Percentiles rank a stretch among this genome's conserved stretches.
These are phyloP conservation scores for Semicossyphus pulcher DNA, from an alignment of 2,113 vertebrate species.

Conservation along the genomic window DNA sequence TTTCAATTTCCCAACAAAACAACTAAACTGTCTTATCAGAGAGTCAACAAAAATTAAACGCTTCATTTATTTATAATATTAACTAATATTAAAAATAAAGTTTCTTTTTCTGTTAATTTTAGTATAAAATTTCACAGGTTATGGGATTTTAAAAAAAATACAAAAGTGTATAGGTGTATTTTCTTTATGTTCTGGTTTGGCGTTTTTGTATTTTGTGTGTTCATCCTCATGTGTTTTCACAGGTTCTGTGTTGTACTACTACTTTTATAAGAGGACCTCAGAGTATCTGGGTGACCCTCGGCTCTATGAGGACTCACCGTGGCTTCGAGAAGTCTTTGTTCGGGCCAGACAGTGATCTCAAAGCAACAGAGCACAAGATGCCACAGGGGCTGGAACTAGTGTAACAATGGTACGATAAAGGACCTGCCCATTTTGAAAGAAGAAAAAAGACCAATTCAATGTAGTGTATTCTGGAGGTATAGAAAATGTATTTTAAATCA, in stretches of 20 bases:
- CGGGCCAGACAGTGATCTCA: slow-evolving; percentile 79
- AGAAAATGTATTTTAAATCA: background rate
- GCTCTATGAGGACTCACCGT: slow-evolving; percentile 92
- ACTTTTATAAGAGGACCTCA: slow-evolving; percentile 93
- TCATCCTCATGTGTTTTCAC: slow-evolving; percentile 1
- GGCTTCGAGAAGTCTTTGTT: slow-evolving; percentile 90
- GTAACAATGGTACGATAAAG: background rate
- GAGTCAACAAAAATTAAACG: background rate
- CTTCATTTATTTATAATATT: background rate
- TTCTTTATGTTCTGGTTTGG: too few relatives aligned
- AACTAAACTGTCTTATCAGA: background rate
- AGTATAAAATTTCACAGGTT: too few relatives aligned
- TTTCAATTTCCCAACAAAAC: background rate
- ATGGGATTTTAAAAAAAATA: too few relatives aligned
- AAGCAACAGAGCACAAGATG: background rate
- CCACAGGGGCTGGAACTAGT: background rate
- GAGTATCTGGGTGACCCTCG: slow-evolving; percentile 91
- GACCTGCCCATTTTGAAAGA: background rate
- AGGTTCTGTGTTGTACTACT: slow-evolving; percentile 93
- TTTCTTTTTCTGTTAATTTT: too few relatives aligned
- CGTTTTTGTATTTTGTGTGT: background rate
- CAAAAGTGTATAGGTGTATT: too few relatives aligned
- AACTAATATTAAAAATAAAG: too few relatives aligned
- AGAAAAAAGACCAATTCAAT: background rate
- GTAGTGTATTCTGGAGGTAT: background rate